Evolutionary conservation across 2,797 vertebrate genomes (phyloP).

Genomic region (Notoglanidium macrostoma): DNA sequence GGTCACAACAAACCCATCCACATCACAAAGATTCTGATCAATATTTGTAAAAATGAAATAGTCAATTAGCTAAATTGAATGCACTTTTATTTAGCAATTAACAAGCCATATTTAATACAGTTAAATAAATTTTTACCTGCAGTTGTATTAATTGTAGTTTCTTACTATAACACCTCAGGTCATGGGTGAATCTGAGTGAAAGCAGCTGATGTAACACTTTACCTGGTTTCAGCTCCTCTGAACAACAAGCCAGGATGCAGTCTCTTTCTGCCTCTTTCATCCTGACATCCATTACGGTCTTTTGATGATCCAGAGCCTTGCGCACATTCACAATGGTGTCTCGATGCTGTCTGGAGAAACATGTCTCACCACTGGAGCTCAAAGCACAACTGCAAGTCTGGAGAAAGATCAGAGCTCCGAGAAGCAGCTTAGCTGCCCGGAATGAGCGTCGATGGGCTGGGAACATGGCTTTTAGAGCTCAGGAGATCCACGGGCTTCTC

Average conservation of each 20-base stretch:
- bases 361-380: constrained; percentile 65
- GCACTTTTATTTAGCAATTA: background rate
- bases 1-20: background rate
- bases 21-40: background rate
- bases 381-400: constrained; percentile 14
- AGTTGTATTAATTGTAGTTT: too few species aligned
- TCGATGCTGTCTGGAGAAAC: constrained; percentile 75
- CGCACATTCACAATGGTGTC: constrained; percentile 63
- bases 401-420: constrained; percentile 36
- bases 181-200: background rate
- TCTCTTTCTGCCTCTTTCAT: constrained; percentile 66
- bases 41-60: background rate
- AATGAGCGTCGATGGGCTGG: constrained; percentile 18
- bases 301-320: constrained; percentile 49
- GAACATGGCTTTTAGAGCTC: constrained; percentile 42
- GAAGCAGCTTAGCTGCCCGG: constrained; percentile 39
- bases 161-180: background rate
- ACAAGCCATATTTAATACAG: background rate
- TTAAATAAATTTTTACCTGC: background rate
- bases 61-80: background rate
- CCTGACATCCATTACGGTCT: constrained; percentile 57
- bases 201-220: background rate
- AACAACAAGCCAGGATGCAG: constrained; percentile 77
- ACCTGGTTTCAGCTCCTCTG: constrained; percentile 63
- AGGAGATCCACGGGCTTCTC: constrained; percentile 38